Conservation (phyloP, 2,113 vertebrate genomes). For the Nestor notabilis region DNA sequence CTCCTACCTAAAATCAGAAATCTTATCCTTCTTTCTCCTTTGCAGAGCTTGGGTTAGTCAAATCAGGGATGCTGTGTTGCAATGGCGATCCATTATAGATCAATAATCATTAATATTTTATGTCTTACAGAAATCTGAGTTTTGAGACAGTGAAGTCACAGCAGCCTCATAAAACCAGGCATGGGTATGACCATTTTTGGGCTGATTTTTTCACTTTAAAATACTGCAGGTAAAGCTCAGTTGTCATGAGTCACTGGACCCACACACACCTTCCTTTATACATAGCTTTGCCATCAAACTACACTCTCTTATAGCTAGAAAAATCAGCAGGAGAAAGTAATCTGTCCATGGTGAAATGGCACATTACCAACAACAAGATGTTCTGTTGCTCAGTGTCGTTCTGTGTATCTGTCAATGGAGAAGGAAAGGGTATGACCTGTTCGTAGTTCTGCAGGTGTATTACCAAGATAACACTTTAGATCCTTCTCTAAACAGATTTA, state of each 20-base stretch:
- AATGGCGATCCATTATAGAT: neutral
- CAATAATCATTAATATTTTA: neutral
- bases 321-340: neutral
- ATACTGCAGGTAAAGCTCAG: neutral
- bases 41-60: neutral
- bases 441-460: neutral
- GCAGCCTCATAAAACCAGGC: neutral
- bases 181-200: neutral
- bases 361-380: neutral
- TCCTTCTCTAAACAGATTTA: neutral
- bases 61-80: neutral
- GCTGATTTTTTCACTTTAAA: neutral
- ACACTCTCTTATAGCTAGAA: neutral
- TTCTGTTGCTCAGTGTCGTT: neutral
- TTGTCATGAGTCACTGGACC: neutral
- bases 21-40: neutral
- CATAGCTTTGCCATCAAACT: neutral
- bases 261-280: rapidly evolving
- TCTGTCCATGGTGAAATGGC: neutral
- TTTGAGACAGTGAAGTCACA: neutral
- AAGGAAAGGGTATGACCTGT: neutral
- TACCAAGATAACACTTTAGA: neutral
- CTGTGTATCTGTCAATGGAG: neutral
- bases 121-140: neutral
- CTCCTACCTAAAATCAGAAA: neutral